Conservation (phyloP, 2,113 vertebrate species). For the Ptilorrhoa leucosticta region DNA sequence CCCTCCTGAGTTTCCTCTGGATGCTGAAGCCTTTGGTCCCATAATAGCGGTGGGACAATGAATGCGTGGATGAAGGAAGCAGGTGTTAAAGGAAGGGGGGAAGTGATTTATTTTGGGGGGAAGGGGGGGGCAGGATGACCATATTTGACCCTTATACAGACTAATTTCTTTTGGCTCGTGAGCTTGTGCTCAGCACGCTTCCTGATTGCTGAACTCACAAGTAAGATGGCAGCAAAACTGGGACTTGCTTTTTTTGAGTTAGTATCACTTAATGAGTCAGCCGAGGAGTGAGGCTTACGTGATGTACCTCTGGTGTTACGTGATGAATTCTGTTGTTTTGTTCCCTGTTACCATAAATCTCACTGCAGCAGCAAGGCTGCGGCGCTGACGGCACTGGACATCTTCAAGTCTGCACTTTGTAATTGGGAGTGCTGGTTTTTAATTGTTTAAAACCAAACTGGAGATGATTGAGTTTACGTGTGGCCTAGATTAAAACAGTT, state of each 20-base stretch:
- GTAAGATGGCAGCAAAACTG: not conserved
- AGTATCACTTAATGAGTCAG: not conserved
- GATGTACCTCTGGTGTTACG: not conserved
- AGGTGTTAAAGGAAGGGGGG: constrained; percentile 30
- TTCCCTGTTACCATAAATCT: not conserved
- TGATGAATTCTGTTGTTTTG: not conserved
- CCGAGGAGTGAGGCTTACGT: not conserved
- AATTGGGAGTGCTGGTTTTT: not conserved
- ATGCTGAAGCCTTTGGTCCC: not conserved
- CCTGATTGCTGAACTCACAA: not conserved
- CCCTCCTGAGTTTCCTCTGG: constrained; percentile 42
- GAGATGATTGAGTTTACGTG: not conserved
- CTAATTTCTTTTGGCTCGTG: not conserved
- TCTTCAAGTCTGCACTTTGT: not conserved
- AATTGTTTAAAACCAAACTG: not conserved
- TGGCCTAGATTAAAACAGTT: not conserved
- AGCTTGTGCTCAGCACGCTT: not conserved
- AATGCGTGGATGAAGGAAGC: constrained; percentile 27
- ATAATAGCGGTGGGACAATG: constrained; percentile 11
- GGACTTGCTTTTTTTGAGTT: not conserved
- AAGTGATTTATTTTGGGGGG: not conserved
- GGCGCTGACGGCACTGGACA: not conserved
- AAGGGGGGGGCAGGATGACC: not conserved
- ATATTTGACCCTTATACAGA: not conserved
- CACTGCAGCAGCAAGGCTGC: not conserved